Evolutionary conservation across 1,140 invertebrate genomes (phyloP), one percentile per base, ranked within the genome.

Genomic region (Medauroidea extradentata): DNA sequence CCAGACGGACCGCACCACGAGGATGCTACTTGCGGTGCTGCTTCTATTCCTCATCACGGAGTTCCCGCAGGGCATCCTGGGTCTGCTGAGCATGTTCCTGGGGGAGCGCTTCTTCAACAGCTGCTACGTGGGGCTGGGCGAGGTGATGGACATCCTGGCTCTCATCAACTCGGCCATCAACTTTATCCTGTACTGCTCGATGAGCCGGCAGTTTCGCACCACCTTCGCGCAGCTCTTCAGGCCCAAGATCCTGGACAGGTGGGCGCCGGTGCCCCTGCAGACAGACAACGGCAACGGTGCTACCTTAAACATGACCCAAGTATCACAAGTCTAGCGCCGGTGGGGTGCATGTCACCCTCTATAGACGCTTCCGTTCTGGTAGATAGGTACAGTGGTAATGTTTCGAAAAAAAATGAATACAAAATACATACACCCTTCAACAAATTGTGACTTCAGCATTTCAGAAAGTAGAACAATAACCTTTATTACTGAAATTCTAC

Each of bases 171-270:
- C 92, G 51, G 92, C 93, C 24, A 92, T 99, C 70, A 99, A 98
- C 76, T 99, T 99, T 77, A 90, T 98, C 60, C 83, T 99, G 19
- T 99, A 99, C 77, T 99, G 96, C 77, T 87, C 91, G 59, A 99
- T 99, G 96, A 95, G 91, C 65, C 83, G 91, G 46, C 94, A 98
- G 78, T 99, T 99, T 75, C 81, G 96, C 13, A 85, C 82, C 59
- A 96, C 94, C 3, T 98, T 96, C 67, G 82, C 80, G 23, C 73
- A 86, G 53, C 78, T 86, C 3, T 86, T 87, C 69, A 87, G 87
- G 73, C 67, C 79, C 75, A 75, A 75, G 53, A 73, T 75, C 58
- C 66, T 79, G 27, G 73, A 78, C 61, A 75, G 75, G 57, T 85
- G 83, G 80, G n/a, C n/a, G n/a, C n/a, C n/a, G n/a, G n/a, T n/a